Percentiles rank a stretch among this genome's conserved stretches.
phyloP scores from a whole-genome alignment of 1,140 invertebrate genomes.

The Drosophila parabipectinata region DNA sequence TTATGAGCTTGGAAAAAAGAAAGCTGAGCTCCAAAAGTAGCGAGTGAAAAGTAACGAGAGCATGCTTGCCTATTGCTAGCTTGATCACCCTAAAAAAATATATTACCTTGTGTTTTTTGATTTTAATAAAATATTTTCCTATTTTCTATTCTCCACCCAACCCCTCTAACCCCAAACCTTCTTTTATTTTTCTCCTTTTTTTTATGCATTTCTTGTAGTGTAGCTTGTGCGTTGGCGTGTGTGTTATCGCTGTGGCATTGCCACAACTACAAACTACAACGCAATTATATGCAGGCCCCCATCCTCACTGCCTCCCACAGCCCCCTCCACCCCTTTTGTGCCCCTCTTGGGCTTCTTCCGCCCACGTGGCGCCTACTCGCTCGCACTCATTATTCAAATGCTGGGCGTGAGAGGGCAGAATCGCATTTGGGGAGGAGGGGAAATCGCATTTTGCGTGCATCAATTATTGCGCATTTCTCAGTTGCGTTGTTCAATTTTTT shows the following conservation, averaged over 20 bases:
- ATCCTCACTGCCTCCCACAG: background rate
- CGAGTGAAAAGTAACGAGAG: conserved; percentile 45
- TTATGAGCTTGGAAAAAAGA: conserved; percentile 10
- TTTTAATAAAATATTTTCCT: conserved; percentile 23
- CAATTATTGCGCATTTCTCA: conserved; percentile 80
- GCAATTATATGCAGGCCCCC: conserved; percentile 69
- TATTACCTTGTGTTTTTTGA: conserved; percentile 11
- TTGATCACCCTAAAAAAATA: conserved; percentile 66
- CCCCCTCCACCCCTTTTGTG: background rate
- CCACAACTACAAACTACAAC: conserved; percentile 78
- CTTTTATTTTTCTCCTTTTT: background rate
- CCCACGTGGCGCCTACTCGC: conserved; percentile 38
- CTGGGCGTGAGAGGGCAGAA: background rate
- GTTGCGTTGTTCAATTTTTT: conserved; percentile 71
- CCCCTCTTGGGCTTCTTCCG: conserved; percentile 1
- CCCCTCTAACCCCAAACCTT: background rate
- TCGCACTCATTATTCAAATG: conserved; percentile 21
- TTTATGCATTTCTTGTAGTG: background rate
- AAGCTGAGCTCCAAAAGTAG: background rate
- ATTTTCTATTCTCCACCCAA: background rate
- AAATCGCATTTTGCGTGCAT: conserved; percentile 80
- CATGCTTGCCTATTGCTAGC: conserved; percentile 45
- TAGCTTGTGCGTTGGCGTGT: conserved; percentile 42
- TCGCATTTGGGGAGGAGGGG: background rate
- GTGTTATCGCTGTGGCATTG: conserved; percentile 66